Evolutionary conservation across 2,888 invertebrate genomes (phyloP), one percentile per base, ranked within the genome.

Genomic region (Ophraella communa): DNA sequence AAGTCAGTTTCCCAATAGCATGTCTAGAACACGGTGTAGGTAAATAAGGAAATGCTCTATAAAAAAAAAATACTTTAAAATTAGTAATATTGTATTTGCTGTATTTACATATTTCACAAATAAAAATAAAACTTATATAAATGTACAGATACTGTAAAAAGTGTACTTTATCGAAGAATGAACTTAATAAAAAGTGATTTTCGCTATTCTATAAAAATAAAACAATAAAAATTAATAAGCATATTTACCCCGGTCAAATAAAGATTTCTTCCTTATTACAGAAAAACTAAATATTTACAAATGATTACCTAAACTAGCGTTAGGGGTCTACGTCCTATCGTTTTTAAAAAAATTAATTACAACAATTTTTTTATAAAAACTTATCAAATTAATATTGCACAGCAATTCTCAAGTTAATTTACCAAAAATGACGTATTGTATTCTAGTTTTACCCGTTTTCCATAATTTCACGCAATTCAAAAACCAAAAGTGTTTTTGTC

Each of bases 61-160:
- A 44, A 47, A 47, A 45, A 21, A 1, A 5, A 49, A 14, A 20
- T 24, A 10, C 1, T 49, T 24, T 14, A 51, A 14, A 51, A n/a
- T n/a, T n/a, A n/a, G n/a, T n/a, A n/a, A n/a, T n/a, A n/a, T 24
- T 27, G 7, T 14, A 51, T 24, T 51, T 51, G 7, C 27, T 49
- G n/a, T 65, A 65, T 65, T 58, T 75, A 74, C 74, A 75, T 70
- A 71, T 71, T 70, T 70, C 74, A 73, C 72, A 73, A 68, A 73
- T 73, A 74, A 70, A 75, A 71, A 71, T 71, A 65, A 60, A 67
- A 68, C 73, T 73, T 76, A 72, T 76, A 74, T 71, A 73, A 71
- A 73, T 71, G 70, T 62, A 69, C 68, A 72, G 70, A 72, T 65
- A n/a, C n/a, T n/a, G n/a, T 70, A 65, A 67, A 71, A 71, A 69